Percentiles rank a stretch among this genome's conserved stretches.
These are phyloP conservation scores for Epirrita christyi DNA, from an alignment of 2,888 invertebrate species.

Conservation along the genomic window DNA sequence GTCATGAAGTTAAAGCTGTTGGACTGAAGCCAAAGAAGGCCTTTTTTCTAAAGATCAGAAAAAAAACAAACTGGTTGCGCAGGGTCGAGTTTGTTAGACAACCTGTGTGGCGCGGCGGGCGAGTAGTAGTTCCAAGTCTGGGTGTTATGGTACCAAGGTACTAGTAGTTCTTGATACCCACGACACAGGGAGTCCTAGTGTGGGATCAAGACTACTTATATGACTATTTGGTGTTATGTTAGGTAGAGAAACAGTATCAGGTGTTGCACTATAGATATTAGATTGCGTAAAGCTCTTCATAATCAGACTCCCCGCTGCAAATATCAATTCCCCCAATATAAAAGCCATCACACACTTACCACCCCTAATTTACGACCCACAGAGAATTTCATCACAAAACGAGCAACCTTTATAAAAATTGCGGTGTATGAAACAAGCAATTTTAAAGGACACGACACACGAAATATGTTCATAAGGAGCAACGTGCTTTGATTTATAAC, in stretches of 20 bases:
- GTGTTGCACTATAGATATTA: constrained; percentile 3
- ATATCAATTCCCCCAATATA: constrained; percentile 21
- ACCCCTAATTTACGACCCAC: constrained; percentile 24
- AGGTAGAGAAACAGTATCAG: not conserved
- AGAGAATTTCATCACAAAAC: constrained; percentile 36
- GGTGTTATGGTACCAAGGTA: no score
- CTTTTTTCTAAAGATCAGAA: no score
- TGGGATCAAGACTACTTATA: no score
- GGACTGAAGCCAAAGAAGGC: no score
- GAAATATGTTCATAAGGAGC: constrained; percentile 80
- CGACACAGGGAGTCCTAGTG: no score
- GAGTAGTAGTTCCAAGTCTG: no score
- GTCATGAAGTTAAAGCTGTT: no score
- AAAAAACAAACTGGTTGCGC: no score
- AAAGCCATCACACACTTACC: constrained; percentile 20
- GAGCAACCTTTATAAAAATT: constrained; percentile 37
- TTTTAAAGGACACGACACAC: constrained; percentile 71
- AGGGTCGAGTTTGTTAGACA: no score
- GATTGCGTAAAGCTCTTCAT: constrained; percentile 1
- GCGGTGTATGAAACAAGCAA: constrained; percentile 56
- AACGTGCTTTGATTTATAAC: constrained; percentile 80
- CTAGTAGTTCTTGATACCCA: no score
- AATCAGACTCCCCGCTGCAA: constrained; percentile 10
- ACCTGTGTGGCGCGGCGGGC: no score
- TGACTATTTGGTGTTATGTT: no score